Evolutionary conservation across 2,797 vertebrate genomes (phyloP), one percentile per base, ranked within the genome.

Genomic region (Syndactyla subalaris): DNA sequence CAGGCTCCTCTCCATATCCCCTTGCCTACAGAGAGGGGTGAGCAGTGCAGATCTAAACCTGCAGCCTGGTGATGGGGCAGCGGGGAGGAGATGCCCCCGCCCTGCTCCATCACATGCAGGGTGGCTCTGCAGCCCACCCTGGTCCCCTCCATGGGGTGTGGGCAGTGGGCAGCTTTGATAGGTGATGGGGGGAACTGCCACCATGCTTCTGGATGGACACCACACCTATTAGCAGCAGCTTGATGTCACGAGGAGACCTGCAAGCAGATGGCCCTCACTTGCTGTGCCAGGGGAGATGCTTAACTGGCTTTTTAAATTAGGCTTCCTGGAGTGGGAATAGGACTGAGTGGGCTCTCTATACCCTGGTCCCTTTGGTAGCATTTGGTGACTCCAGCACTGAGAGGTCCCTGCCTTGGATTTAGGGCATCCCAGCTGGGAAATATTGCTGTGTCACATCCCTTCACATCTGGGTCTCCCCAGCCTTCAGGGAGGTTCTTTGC

Each of bases 201-300:
- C 12, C 3, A 2, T 5, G 23, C 27, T 93, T 83, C 59, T 3
- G 3, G 36, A 22, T 68, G 89, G 61, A 51, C 82, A 76, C 14
- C 68, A 79, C 65, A 23, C 8, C 7, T 48, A 9, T 7, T 8
- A 67, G 23, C 66, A 78, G 54, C 43, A 85, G 34, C 24, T 41
- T 52, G 54, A 8, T 34, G 66, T 38, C 74, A 36, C 1, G 5
- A 30, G 36, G 30, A 3, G 5, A 22, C 4, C 29, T 67, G 34
- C 8, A 4, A 18, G 54, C 0, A 0, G 10, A 34, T 18, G 32
- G 39, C 39, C 10, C 41, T 84, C 2, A 0, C 7, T 21, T 19
- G 52, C 30, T 16, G 18, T 39, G 46, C 58, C 70, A 49, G 38
- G 21, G 26, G 46, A 48, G 16, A 18, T 72, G 20, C 3, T 89